A percentile compares a stretch with the other conserved stretches of the same genome.
Conservation (phyloP, 2,797 vertebrate species). For the Molossus molossus region DNA sequence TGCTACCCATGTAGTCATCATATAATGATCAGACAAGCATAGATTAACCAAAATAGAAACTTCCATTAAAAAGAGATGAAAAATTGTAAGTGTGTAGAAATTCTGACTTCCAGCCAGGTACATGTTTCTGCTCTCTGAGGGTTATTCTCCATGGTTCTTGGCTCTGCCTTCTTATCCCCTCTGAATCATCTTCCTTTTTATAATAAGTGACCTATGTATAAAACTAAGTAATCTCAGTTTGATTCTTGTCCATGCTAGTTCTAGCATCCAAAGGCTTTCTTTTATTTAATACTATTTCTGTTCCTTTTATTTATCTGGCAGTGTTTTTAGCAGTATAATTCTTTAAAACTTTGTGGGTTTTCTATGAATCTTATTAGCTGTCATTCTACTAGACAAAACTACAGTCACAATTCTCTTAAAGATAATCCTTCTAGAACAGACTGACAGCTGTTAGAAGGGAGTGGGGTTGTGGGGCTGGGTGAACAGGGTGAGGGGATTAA, state of each 20-base stretch:
- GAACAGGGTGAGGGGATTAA: background rate
- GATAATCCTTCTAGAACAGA: background rate
- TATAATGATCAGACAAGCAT: background rate
- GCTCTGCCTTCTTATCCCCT: background rate
- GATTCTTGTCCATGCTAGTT: background rate
- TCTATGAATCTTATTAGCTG: background rate
- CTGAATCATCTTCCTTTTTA: slow-evolving; percentile 35
- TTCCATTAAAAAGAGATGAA: background rate
- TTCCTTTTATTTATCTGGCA: slow-evolving; percentile 6
- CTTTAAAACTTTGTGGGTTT: background rate
- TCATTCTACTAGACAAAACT: slow-evolving; percentile 42
- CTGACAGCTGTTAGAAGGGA: background rate
- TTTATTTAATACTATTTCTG: background rate
- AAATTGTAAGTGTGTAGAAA: background rate
- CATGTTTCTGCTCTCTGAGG: background rate
- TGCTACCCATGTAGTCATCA: background rate
- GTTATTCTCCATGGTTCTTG: background rate
- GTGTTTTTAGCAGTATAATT: background rate
- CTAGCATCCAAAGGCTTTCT: background rate
- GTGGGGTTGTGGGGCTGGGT: background rate
- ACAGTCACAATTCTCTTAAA: background rate
- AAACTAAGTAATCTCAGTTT: slow-evolving; percentile 13
- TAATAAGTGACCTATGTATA: slow-evolving; percentile 18
- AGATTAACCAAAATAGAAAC: background rate
- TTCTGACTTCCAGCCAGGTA: background rate